Evolutionary conservation across 2,797 vertebrate genomes (phyloP).

Genomic region (Jordanella pulchra): DNA sequence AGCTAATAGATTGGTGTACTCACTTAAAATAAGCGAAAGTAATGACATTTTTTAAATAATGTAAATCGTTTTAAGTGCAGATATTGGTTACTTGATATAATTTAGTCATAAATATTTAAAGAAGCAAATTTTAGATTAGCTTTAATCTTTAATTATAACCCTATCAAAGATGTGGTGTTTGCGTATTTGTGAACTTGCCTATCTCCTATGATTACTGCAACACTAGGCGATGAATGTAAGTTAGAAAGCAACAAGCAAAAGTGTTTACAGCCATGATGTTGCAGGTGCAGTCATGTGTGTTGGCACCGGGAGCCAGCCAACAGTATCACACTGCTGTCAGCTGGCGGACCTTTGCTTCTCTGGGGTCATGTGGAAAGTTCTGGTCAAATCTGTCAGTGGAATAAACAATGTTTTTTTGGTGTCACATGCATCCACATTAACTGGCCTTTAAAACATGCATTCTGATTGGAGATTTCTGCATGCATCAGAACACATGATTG

Average conservation of each 20-base stretch:
- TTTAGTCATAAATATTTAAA: background rate
- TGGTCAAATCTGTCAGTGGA: slow-evolving; percentile 39
- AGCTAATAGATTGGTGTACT: slow-evolving; percentile 17
- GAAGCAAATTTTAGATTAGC: background rate
- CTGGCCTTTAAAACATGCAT: background rate
- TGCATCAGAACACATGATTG: background rate
- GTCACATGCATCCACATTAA: slow-evolving; percentile 22
- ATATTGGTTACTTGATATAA: background rate
- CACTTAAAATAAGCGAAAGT: background rate
- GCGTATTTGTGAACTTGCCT: background rate
- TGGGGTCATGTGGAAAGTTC: slow-evolving; percentile 46
- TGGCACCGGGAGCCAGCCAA: background rate
- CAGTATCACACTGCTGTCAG: slow-evolving; percentile 13
- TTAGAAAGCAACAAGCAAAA: background rate
- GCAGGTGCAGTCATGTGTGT: slow-evolving; percentile 10
- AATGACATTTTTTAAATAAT: fast-evolving
- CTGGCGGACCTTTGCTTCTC: slow-evolving; percentile 6
- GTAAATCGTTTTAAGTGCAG: background rate
- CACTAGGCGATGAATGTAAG: background rate
- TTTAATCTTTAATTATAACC: no score
- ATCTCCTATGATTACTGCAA: background rate
- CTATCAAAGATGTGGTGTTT: no score
- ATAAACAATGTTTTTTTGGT: slow-evolving; percentile 50
- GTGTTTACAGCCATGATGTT: background rate
- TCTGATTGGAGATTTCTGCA: slow-evolving; percentile 22